These are phyloP conservation scores for Eumeta japonica DNA, from an alignment of 1,140 invertebrate genomes.

Conservation along the genomic window DNA sequence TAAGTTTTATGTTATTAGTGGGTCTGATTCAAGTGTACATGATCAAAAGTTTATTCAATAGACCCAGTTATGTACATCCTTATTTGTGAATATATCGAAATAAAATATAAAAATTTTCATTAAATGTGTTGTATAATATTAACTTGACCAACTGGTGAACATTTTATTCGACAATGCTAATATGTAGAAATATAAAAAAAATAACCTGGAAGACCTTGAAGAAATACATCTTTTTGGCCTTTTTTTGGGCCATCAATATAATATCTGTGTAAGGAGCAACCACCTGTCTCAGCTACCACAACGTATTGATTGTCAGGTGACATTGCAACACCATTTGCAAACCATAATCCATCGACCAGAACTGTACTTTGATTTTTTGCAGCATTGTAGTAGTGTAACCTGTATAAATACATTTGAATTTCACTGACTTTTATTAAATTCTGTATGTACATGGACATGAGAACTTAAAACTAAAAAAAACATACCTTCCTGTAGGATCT, in stretches of 20 bases:
- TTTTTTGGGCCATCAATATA: constrained; percentile 72
- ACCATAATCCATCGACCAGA: constrained; percentile 68
- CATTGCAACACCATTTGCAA: constrained; percentile 79
- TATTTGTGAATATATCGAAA: background rate
- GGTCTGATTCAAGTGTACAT: constrained; percentile 41
- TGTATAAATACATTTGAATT: too few relatives aligned
- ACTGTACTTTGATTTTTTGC: constrained; percentile 61
- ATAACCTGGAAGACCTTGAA: constrained; percentile 74
- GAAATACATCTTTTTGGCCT: constrained; percentile 71
- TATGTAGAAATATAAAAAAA: constrained; percentile 10
- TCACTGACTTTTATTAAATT: too few relatives aligned
- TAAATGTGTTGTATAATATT: background rate
- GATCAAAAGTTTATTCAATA: constrained; percentile 42
- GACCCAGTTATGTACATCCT: background rate
- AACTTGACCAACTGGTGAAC: background rate
- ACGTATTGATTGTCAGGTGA: constrained; percentile 75
- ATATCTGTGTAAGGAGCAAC: constrained; percentile 63
- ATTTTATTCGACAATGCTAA: too few relatives aligned
- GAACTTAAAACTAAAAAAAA: too few relatives aligned
- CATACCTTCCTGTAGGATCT: constrained; percentile 74
- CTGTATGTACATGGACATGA: background rate
- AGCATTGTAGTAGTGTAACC: constrained; percentile 60
- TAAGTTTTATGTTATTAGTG: constrained; percentile 34
- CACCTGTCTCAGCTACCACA: constrained; percentile 66
- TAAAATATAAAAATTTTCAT: background rate